Evolutionary conservation across 1,140 invertebrate species (phyloP), one percentile per base, ranked within the genome.

Genomic region (Meloidogyne exigua): DNA sequence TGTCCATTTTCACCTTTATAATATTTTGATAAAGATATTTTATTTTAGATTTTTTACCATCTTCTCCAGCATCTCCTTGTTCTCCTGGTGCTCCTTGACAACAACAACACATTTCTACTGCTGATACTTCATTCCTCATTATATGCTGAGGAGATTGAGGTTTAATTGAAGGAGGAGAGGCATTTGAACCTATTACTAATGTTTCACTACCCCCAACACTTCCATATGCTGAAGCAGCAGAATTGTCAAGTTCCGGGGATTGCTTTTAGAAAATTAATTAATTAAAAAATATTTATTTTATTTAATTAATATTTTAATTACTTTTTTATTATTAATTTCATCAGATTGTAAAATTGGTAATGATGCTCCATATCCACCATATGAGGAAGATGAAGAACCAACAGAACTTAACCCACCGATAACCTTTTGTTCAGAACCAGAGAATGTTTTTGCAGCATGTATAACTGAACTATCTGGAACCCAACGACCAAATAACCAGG

Each of bases 401-500:
- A 39, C 9, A 9, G 39, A n/a, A 32, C 28, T 13, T n/a, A 28
- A 3, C 13, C n/a, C 21, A 28, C n/a, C 21, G n/a, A 18, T 28
- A 28, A 36, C 72, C 7, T 44, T 68, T 26, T 36, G 68, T 62
- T 72, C 39, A 36, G 72, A 28, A 62, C 32, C 74, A 15, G 49
- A 26, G 21, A 57, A 57, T 15, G n/a, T 36, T 26, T 62, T 62
- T 39, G 70, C 77, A 26, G 62, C 42, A 39, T 65, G 76, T 39
- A 26, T 18, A 23, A 42, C 12, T 15, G 72, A 42, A 25, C 42
- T 36, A 21, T 80, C 62, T 2, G 44, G 42, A 1, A 79, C 70
- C 64, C 75, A 79, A 21, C 69, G 78, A 18, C 77, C 77, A 75
- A 79, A 79, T 21, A 79, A 66, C 77, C 77, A 79, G 28, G 70